phyloP scores from a whole-genome alignment of 2,113 vertebrate species.

The Bubo scandiacus region DNA sequence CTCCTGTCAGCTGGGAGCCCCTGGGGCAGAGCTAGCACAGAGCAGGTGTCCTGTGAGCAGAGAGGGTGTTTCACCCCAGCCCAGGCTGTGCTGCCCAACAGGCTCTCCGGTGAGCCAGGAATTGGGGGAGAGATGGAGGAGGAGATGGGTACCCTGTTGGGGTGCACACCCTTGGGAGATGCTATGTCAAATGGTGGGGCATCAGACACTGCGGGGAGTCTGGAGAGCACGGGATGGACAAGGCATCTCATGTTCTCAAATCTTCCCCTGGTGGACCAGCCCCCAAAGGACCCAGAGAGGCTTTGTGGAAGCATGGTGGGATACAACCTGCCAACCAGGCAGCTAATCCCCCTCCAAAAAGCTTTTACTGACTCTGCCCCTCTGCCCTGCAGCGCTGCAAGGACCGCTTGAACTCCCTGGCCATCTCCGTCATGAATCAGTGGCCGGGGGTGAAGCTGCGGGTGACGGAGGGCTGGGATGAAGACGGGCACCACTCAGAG shows the following conservation, averaged over 20 bases:
- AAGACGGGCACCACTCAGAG: conserved; percentile 89
- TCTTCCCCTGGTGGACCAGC: not conserved
- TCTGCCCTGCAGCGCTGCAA: conserved; percentile 88
- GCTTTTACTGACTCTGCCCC: not conserved
- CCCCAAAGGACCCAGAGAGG: not conserved
- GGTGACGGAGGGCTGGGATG: conserved; percentile 93
- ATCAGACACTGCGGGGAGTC: not conserved
- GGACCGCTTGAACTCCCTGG: conserved; percentile 95
- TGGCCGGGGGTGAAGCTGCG: conserved; percentile 91
- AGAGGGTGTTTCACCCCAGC: not conserved
- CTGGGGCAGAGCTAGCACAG: not conserved
- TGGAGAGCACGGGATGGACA: not conserved
- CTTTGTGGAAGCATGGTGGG: not conserved
- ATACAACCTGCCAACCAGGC: not conserved
- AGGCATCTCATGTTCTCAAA: not conserved
- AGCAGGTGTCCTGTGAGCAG: not conserved
- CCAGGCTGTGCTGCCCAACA: not conserved
- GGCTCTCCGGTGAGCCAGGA: not conserved
- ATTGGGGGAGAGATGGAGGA: not conserved
- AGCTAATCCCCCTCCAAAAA: not conserved
- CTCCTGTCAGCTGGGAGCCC: not conserved
- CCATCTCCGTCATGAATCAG: conserved; percentile 95
- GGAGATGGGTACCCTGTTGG: not conserved
- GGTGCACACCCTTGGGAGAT: not conserved
- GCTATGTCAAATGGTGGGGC: not conserved